phyloP scores from a whole-genome alignment of 2,113 vertebrate species.

The Puma concolor region DNA sequence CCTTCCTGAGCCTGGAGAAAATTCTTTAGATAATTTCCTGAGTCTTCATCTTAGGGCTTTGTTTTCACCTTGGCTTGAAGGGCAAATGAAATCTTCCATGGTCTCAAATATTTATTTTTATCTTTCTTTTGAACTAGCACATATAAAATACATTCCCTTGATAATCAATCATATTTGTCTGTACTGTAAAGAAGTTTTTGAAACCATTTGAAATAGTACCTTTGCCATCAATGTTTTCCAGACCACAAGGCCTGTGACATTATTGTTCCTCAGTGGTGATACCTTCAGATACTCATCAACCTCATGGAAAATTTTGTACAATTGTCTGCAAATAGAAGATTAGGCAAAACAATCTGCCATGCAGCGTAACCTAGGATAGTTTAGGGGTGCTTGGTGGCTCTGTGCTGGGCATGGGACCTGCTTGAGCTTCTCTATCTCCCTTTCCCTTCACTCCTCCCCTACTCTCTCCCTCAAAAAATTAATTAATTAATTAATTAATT shows the following conservation, averaged over 20 bases:
- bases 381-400: too few relatives aligned
- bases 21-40: constrained; percentile 47
- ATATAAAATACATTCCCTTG: neutral
- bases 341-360: neutral
- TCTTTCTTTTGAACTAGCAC: constrained; percentile 7
- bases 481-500: too few relatives aligned
- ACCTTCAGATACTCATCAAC: neutral
- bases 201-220: neutral
- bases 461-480: too few relatives aligned
- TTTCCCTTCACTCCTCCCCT: too few relatives aligned
- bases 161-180: neutral
- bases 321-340: neutral
- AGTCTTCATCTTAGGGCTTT: neutral
- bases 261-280: neutral
- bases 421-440: too few relatives aligned
- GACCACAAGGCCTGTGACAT: neutral
- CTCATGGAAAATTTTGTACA: neutral
- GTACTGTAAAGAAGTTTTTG: neutral
- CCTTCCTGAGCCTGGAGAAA: neutral
- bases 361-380: neutral
- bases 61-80: neutral
- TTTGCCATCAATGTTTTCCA: constrained; percentile 19
- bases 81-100: constrained; percentile 18
- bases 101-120: neutral
- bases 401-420: too few relatives aligned